Evolutionary conservation across 2,797 vertebrate genomes (phyloP).

Genomic region (Halcyon smyrnensis): DNA sequence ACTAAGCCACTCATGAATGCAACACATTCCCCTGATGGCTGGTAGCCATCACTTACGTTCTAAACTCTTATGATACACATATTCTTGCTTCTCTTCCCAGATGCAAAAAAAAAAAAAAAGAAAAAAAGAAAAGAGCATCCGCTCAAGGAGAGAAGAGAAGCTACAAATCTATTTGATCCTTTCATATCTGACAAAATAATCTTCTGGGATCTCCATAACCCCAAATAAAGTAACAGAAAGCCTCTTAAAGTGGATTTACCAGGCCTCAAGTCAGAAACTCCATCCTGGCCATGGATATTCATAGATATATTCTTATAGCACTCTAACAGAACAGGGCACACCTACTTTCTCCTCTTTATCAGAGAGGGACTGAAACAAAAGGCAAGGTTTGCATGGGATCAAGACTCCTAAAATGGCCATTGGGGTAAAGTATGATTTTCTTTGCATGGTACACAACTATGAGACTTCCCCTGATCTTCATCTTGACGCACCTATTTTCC

Average conservation of each 20-base stretch:
- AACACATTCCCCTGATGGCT: neutral
- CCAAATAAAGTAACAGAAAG: neutral
- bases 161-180: neutral
- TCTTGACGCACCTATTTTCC: neutral
- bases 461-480: neutral
- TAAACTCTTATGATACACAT: neutral
- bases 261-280: neutral
- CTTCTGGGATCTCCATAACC: neutral
- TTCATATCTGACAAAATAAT: neutral
- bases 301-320: neutral
- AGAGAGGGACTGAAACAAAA: neutral
- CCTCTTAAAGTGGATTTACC: neutral
- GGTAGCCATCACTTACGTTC: neutral
- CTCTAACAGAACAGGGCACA: neutral
- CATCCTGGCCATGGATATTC: neutral
- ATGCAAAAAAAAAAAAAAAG: neutral
- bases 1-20: neutral
- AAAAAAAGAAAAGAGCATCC: neutral
- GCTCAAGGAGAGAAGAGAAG: neutral
- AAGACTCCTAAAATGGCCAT: neutral
- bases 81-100: neutral
- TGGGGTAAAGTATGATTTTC: neutral
- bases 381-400: neutral
- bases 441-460: neutral
- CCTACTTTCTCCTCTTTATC: neutral